Evolutionary conservation across 2,113 vertebrate species (phyloP).

Genomic region (Baryphthengus martii): DNA sequence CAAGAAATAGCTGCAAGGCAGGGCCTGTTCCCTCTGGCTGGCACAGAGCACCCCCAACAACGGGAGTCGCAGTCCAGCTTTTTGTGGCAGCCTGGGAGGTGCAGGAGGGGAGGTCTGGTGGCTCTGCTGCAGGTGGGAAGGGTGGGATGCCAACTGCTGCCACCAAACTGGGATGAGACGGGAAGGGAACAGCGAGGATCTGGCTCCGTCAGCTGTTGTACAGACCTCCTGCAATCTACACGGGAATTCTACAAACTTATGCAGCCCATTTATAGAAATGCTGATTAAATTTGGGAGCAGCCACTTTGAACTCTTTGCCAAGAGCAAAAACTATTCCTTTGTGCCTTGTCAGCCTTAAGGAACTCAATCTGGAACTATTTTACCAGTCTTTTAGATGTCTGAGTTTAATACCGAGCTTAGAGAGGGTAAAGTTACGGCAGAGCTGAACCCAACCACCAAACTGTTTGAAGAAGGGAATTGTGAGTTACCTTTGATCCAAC

Average conservation of each 20-base stretch:
- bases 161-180: background rate
- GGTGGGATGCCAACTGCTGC: background rate
- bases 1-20: background rate
- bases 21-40: background rate
- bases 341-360: background rate
- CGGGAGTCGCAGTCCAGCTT: background rate
- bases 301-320: background rate
- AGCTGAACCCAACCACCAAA: background rate
- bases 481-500: conserved; percentile 29
- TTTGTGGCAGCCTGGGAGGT: background rate
- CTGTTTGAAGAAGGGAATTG: background rate
- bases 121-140: background rate
- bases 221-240: background rate
- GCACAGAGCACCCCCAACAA: background rate
- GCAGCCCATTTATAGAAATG: background rate
- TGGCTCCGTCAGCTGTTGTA: background rate
- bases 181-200: background rate
- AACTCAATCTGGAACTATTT: conserved; percentile 41
- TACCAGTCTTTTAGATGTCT: background rate
- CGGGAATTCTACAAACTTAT: background rate
- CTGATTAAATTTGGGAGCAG: background rate
- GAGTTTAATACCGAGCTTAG: background rate
- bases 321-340: background rate
- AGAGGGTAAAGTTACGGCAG: background rate
- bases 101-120: background rate